A percentile compares a stretch with the other conserved stretches of the same genome.
Evolutionary conservation across 2,113 vertebrate genomes (phyloP).

Genomic region (Strix uralensis): DNA sequence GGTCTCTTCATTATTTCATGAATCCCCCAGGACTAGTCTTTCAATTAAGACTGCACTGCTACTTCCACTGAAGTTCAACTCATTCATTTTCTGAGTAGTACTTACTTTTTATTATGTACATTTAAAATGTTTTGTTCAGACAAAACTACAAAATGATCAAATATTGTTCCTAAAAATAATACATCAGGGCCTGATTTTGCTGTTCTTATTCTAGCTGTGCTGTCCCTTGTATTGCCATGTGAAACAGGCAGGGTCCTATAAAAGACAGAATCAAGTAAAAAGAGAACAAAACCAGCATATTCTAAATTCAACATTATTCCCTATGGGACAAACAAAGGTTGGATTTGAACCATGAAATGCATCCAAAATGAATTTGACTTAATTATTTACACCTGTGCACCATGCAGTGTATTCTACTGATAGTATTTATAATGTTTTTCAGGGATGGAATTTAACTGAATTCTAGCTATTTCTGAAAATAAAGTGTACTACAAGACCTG

Average conservation of each 20-base stretch:
- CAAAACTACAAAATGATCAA: neutral
- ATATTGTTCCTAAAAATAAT: neutral
- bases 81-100: neutral
- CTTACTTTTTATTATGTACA: neutral
- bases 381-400: neutral
- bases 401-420: neutral
- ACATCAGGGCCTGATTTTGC: neutral
- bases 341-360: neutral
- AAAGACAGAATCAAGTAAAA: neutral
- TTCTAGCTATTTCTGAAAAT: neutral
- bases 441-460: neutral
- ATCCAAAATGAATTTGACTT: neutral
- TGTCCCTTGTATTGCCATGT: neutral
- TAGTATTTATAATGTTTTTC: neutral
- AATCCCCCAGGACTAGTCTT: neutral
- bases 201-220: neutral
- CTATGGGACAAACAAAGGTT: neutral
- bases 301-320: neutral
- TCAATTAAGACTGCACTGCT: neutral
- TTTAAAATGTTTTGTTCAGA: neutral
- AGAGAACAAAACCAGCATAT: neutral
- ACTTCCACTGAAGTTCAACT: neutral
- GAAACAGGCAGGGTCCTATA: neutral
- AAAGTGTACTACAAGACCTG: neutral
- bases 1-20: neutral